Conservation (phyloP, 2,113 vertebrate genomes). For the Saguinus midas region DNA sequence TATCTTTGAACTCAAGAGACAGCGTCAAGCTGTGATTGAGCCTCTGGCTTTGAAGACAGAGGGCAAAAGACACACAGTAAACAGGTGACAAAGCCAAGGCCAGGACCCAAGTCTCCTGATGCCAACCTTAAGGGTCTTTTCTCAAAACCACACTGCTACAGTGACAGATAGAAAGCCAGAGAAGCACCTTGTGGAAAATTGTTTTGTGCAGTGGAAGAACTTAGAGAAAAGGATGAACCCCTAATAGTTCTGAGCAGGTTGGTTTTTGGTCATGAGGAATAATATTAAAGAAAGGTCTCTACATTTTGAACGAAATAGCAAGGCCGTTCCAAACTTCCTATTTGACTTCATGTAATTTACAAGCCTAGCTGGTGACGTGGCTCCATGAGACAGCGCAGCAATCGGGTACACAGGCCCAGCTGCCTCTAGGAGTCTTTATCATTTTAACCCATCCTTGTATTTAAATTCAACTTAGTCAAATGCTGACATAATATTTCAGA, state of each 20-base stretch:
- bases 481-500: background rate
- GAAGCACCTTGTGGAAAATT: background rate
- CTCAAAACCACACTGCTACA: background rate
- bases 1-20: background rate
- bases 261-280: background rate
- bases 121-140: background rate
- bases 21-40: background rate
- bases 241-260: background rate
- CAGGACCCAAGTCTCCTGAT: constrained; percentile 3
- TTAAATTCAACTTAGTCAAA: background rate
- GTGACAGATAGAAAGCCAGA: accelerated
- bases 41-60: background rate
- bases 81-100: background rate
- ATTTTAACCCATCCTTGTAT: background rate
- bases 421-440: background rate
- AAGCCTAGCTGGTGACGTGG: background rate
- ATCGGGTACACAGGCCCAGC: background rate
- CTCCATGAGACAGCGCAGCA: background rate
- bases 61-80: background rate
- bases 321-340: background rate
- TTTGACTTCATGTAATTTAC: background rate
- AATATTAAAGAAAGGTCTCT: background rate
- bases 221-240: background rate
- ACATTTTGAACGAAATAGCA: background rate
- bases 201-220: background rate